Evolutionary conservation across 2,797 vertebrate species (phyloP).

Genomic region (Limnodromus scolopaceus): DNA sequence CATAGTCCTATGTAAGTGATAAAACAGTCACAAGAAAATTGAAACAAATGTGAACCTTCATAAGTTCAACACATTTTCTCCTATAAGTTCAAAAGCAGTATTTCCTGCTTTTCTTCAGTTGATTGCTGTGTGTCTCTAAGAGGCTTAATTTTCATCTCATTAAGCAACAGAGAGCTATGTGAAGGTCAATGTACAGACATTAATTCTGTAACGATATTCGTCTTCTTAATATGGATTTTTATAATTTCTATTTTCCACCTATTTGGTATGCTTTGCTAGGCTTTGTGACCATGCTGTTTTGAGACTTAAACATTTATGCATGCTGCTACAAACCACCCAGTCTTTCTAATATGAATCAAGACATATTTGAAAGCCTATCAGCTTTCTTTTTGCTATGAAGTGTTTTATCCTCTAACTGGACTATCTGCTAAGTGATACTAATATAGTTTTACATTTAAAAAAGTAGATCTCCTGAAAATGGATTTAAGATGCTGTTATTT

Average conservation of each 20-base stretch:
- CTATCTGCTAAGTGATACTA: neutral
- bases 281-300: neutral
- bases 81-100: neutral
- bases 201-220: neutral
- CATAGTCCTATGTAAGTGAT: neutral
- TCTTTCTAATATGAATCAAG: neutral
- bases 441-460: neutral
- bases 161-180: neutral
- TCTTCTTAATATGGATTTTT: slow-evolving; percentile 11
- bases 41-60: neutral
- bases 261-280: neutral
- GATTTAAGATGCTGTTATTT: neutral
- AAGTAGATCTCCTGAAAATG: neutral
- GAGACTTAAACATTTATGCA: neutral
- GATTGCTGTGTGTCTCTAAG: neutral
- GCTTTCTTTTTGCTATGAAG: neutral
- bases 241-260: slow-evolving; percentile 1
- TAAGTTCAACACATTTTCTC: neutral
- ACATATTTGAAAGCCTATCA: neutral
- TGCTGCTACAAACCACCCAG: neutral
- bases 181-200: neutral
- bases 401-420: neutral
- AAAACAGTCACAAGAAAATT: neutral
- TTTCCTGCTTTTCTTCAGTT: neutral
- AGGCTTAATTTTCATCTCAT: slow-evolving; percentile 37